Evolutionary conservation across 2,113 vertebrate species (phyloP), one percentile per base, ranked within the genome.

Genomic region (Nesoenas mayeri): DNA sequence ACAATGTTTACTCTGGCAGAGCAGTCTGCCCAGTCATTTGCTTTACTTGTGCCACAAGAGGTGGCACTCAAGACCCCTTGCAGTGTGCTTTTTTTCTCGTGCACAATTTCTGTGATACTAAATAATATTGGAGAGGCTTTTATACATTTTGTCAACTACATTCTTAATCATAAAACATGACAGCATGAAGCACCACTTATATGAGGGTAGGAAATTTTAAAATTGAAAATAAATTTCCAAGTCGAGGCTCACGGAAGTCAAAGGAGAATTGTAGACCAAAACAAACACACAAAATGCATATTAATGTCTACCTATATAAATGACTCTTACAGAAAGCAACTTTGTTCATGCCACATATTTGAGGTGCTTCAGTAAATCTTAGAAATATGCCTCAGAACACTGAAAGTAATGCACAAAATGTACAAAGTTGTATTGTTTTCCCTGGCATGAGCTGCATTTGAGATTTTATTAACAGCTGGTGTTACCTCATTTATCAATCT

Each of bases 391-490:
- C 28, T 75, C 44, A 64, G 70, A 93, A 69, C 57, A 60, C 32
- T 65, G 48, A 28, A 65, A 85, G 28, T 57, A 88, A 82, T 53
- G 50, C 28, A 69, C 28, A 71, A 40, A 11, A 19, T 24, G 38
- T 81, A 87, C 40, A 29, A 71, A 89, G 57, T 69, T 85, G 36
- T 22, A 79, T 40, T 72, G 44, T 65, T 92, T 95, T 82, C 40
- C 38, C 66, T 79, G 34, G 61, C 53, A 91, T 89, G 66, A 50
- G 28, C 57, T 72, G 32, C 62, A 65, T 56, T 69, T 74, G 36
- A 85, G 65, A 64, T 91, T 85, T 91, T 75, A 70, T 57, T 56
- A 93, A 78, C 61, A 90, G 79, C 71, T 79, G 93, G 40, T 95
- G 70, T 62, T 94, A 85, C 42, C n/a, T 73, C 62, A 91, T 58